These are phyloP conservation scores for Plotosus lineatus DNA, from an alignment of 2,113 vertebrate species.

Conservation along the genomic window DNA sequence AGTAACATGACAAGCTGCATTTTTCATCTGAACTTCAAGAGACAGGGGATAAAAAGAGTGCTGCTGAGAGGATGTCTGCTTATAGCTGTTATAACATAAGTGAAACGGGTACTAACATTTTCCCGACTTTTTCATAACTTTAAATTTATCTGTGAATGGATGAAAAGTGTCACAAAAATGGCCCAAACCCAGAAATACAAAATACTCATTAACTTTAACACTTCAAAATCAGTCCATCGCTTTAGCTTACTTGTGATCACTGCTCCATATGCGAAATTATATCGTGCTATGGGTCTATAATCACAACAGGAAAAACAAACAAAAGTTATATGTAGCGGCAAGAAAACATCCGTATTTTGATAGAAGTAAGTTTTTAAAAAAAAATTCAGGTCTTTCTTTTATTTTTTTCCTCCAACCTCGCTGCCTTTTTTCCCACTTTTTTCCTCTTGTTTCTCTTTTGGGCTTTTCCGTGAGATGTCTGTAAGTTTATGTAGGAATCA, in stretches of 20 bases:
- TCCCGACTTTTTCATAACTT: neutral
- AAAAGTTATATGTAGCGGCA: neutral
- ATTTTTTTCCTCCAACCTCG: slow-evolving; percentile 33
- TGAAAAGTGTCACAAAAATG: neutral
- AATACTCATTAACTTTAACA: too few relatives aligned
- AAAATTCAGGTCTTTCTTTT: neutral
- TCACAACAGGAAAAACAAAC: neutral
- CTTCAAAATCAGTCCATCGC: slow-evolving; percentile 5
- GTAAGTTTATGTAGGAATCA: slow-evolving; percentile 91
- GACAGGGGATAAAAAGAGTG: neutral
- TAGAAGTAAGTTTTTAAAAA: too few relatives aligned
- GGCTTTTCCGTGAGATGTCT: slow-evolving; percentile 85
- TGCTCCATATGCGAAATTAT: neutral
- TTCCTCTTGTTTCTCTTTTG: slow-evolving; percentile 61
- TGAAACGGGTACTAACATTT: neutral
- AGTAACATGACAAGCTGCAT: neutral
- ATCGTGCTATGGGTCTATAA: neutral
- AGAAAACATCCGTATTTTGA: neutral
- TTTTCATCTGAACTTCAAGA: neutral
- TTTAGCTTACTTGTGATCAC: neutral
- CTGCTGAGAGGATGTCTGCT: neutral
- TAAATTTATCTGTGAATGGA: neutral
- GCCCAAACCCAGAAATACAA: too few relatives aligned
- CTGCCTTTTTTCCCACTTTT: slow-evolving; percentile 47
- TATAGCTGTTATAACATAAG: slow-evolving; percentile 7